Conservation (phyloP, 2,113 vertebrate genomes). For the Phyllostomus discolor region DNA sequence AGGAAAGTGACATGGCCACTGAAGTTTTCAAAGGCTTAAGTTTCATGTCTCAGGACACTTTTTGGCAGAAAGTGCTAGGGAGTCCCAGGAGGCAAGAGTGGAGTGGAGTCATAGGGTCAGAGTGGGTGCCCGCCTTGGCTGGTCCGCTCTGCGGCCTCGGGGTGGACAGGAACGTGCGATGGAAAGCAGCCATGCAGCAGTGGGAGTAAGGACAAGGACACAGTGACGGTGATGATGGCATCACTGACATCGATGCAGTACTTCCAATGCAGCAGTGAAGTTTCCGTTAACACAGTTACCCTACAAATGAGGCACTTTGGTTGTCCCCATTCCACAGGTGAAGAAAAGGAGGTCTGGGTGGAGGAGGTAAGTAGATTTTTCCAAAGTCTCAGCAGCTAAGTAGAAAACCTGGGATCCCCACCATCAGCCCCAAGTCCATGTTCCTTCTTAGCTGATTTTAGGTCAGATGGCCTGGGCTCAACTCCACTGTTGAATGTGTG, state of each 20-base stretch:
- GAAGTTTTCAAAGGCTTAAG: neutral
- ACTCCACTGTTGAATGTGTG: neutral
- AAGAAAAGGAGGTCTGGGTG: neutral
- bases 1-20: neutral
- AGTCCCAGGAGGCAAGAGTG: neutral
- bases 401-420: neutral
- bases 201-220: neutral
- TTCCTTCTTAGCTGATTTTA: neutral
- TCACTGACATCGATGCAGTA: no score
- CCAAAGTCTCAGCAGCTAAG: neutral
- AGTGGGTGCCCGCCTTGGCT: neutral
- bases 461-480: neutral
- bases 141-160: rapidly evolving
- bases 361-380: neutral
- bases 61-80: neutral
- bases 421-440: neutral
- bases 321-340: neutral
- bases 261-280: neutral
- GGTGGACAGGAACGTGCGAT: neutral
- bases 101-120: neutral
- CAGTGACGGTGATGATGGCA: rapidly evolving
- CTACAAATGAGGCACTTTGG: neutral
- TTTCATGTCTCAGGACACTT: neutral
- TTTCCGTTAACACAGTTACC: neutral
- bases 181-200: neutral